Percentiles rank a stretch among this genome's conserved stretches.
Evolutionary conservation across 2,888 invertebrate genomes (phyloP).

Genomic region (Parelbella ahira): DNA sequence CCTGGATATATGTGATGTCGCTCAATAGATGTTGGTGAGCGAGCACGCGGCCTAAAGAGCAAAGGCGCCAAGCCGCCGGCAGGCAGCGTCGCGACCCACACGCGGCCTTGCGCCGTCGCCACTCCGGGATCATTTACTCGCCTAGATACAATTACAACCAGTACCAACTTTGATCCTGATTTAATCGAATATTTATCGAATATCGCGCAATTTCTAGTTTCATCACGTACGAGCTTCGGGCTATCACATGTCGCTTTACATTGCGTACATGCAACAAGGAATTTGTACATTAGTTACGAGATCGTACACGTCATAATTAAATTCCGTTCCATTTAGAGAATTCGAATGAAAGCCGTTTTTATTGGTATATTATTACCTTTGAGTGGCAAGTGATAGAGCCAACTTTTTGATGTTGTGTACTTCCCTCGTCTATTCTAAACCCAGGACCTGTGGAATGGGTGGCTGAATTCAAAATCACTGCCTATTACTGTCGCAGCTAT

Average conservation of each 20-base stretch:
- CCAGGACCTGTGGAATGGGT: too few relatives aligned
- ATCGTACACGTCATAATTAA: too few relatives aligned
- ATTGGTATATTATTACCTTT: too few relatives aligned
- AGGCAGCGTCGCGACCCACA: conserved; percentile 44
- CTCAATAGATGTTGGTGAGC: background rate
- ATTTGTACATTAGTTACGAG: too few relatives aligned
- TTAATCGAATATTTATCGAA: conserved; percentile 22
- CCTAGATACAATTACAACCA: conserved; percentile 57
- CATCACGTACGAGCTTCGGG: conserved; percentile 17
- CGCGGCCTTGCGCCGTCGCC: conserved; percentile 59
- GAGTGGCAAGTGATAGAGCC: too few relatives aligned
- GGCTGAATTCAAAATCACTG: too few relatives aligned
- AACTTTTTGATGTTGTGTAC: too few relatives aligned
- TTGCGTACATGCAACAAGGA: too few relatives aligned
- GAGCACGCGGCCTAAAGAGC: conserved; percentile 9
- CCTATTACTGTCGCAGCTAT: too few relatives aligned
- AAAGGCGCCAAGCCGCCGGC: conserved; percentile 31
- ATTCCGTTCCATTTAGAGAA: too few relatives aligned
- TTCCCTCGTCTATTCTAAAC: too few relatives aligned
- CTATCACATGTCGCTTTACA: background rate
- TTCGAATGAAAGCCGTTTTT: too few relatives aligned
- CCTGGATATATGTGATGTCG: background rate
- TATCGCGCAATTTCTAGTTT: conserved; percentile 23
- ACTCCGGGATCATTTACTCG: conserved; percentile 64
- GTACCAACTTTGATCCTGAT: conserved; percentile 18